Percentiles rank a stretch among this genome's conserved stretches.
Conservation (phyloP, 2,888 invertebrate genomes). For the Drosophila hamatofila region DNA sequence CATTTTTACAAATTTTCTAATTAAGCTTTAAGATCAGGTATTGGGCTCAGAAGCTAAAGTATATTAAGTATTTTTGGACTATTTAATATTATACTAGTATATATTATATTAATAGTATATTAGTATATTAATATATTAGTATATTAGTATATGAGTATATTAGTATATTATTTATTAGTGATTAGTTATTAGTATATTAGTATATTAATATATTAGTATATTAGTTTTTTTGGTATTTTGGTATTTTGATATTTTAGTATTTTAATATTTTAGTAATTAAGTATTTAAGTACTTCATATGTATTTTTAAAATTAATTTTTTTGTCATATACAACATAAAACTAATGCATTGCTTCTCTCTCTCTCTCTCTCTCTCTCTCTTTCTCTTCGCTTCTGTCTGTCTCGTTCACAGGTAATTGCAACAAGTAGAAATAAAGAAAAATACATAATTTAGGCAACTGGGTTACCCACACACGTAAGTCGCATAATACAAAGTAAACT, state of each 20-base stretch:
- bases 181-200: no score
- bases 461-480: slow-evolving; percentile 54
- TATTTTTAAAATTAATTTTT: neutral
- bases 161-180: no score
- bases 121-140: no score
- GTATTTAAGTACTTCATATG: neutral
- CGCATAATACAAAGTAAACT: neutral
- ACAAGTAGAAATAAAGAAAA: slow-evolving; percentile 4
- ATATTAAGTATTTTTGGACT: no score
- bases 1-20: no score
- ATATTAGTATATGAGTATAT: no score
- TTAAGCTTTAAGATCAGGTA: no score
- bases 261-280: neutral
- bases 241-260: neutral
- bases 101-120: no score
- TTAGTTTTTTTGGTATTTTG: no score
- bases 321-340: slow-evolving; percentile 1
- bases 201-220: no score
- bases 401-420: slow-evolving; percentile 59
- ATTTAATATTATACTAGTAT: no score
- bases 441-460: slow-evolving; percentile 51
- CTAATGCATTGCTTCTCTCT: slow-evolving; percentile 25
- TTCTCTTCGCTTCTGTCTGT: neutral
- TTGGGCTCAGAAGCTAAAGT: neutral
- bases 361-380: neutral